Evolutionary conservation across 2,113 vertebrate genomes (phyloP), one percentile per base, ranked within the genome.

Genomic region (Chrysemys picta): DNA sequence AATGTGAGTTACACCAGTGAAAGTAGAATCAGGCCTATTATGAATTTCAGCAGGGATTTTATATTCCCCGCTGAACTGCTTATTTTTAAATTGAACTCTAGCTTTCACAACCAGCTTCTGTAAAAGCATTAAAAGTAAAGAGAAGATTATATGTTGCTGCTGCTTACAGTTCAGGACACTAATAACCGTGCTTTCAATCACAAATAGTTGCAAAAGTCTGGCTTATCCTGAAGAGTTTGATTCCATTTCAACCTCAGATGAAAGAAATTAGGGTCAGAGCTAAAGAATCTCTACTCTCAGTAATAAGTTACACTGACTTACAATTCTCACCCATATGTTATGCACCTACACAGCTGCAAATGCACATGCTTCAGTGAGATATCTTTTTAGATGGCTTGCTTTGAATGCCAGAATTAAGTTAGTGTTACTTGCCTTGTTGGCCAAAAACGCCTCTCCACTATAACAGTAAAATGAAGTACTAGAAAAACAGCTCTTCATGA

Each of bases 401-500:
- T 5, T 81, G 29, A 29, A 13, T 87, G 79, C 50, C 42, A 38
- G 82, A 82, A 96, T 57, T 2, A 25, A 72, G 95, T 94, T 86
- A 78, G 13, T 5, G 3, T 19, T 80, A 12, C 25, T 27, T 2
- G 5, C 69, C 27, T 59, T 1, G 0, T 1, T 1, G 5, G 21
- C 54, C 9, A 89, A 50, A 80, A 72, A 29, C 56, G 0, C 45
- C 45, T 38, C 19, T 19, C 89, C 95, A 79, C n/a, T 54, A 4
- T 47, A 59, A 45, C 16, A 22, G 25, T 27, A 47, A 78, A 38
- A 72, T 72, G 1, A 91, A 11, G 84, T 45, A 54, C 84, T 87
- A 90, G 50, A 65, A 87, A 87, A 95, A 53, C 35, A 91, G 10
- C 11, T 25, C 22, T 76, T 76, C 4, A 75, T 11, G 47, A 76